Evolutionary conservation across 1,140 invertebrate genomes (phyloP).

Genomic region (Anastrepha ludens): DNA sequence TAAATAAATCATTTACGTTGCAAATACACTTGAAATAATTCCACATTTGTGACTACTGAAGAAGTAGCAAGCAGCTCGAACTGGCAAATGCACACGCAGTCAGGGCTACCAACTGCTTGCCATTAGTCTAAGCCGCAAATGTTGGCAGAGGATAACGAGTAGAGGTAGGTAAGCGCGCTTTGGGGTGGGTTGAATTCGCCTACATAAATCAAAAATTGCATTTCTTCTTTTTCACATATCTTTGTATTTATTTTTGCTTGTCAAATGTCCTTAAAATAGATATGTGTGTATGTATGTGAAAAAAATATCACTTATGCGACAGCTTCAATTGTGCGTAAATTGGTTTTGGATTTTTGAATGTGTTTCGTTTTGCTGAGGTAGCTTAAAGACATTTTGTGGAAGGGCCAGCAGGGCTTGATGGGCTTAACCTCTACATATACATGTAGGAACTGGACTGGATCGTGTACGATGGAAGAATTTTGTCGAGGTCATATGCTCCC

Average conservation of each 20-base stretch:
- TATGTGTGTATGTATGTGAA: no score
- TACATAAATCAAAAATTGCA: conserved; percentile 30
- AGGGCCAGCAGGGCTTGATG: no score
- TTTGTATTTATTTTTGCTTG: not conserved
- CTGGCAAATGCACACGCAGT: conserved; percentile 25
- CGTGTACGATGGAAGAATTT: no score
- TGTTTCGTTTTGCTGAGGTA: no score
- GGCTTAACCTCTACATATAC: no score
- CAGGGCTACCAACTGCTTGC: not conserved
- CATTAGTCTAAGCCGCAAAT: conserved; percentile 12
- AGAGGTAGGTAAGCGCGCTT: not conserved
- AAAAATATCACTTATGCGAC: not conserved
- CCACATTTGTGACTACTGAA: not conserved
- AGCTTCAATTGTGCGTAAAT: not conserved
- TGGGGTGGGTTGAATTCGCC: not conserved
- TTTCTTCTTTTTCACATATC: not conserved
- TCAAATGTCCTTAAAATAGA: not conserved
- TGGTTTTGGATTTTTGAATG: not conserved
- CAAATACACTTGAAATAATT: conserved; percentile 42
- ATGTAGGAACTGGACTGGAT: no score
- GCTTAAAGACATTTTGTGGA: no score
- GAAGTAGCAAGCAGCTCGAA: not conserved
- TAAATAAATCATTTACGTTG: conserved; percentile 44
- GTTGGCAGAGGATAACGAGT: no score
- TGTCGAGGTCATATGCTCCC: no score